phyloP scores from a whole-genome alignment of 2,113 vertebrate genomes.

The Etheostoma spectabile region DNA sequence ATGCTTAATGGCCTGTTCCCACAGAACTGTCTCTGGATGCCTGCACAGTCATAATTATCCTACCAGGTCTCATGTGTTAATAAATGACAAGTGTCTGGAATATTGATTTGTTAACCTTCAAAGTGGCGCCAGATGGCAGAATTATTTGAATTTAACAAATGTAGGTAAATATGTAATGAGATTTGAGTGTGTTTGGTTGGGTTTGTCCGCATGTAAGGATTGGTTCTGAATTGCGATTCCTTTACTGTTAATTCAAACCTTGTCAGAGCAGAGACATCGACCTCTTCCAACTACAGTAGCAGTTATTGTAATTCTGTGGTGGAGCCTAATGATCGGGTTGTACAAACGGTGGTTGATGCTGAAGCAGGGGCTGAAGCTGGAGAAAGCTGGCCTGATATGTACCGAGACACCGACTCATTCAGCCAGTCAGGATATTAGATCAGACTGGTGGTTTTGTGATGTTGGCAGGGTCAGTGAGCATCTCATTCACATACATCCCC shows the following conservation, averaged over 20 bases:
- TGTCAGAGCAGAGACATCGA: background rate
- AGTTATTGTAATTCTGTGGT: slow-evolving; percentile 22
- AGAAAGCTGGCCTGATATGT: slow-evolving; percentile 61
- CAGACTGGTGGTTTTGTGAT: slow-evolving; percentile 81
- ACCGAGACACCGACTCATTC: slow-evolving; percentile 61
- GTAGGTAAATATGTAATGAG: slow-evolving; percentile 40
- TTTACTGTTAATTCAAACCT: slow-evolving; percentile 27
- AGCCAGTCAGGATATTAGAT: slow-evolving; percentile 80
- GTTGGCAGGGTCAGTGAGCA: slow-evolving; percentile 83
- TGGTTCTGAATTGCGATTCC: slow-evolving; percentile 1
- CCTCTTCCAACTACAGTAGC: slow-evolving; percentile 7
- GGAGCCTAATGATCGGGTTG: slow-evolving; percentile 30
- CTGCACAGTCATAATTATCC: slow-evolving; percentile 59
- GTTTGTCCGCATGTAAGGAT: slow-evolving; percentile 10
- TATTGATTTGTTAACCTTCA: slow-evolving; percentile 78
- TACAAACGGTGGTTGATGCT: slow-evolving; percentile 42
- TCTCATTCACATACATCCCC: slow-evolving; percentile 63
- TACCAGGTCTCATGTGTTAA: slow-evolving; percentile 63
- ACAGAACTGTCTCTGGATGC: slow-evolving; percentile 59
- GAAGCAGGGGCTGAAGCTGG: slow-evolving; percentile 51
- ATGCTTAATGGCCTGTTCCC: slow-evolving; percentile 48
- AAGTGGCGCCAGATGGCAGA: slow-evolving; percentile 46
- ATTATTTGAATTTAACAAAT: slow-evolving; percentile 61
- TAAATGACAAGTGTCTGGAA: slow-evolving; percentile 67
- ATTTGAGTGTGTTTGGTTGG: background rate